phyloP scores from a whole-genome alignment of 2,797 vertebrate genomes.

The Pipistrellus pygmaeus region DNA sequence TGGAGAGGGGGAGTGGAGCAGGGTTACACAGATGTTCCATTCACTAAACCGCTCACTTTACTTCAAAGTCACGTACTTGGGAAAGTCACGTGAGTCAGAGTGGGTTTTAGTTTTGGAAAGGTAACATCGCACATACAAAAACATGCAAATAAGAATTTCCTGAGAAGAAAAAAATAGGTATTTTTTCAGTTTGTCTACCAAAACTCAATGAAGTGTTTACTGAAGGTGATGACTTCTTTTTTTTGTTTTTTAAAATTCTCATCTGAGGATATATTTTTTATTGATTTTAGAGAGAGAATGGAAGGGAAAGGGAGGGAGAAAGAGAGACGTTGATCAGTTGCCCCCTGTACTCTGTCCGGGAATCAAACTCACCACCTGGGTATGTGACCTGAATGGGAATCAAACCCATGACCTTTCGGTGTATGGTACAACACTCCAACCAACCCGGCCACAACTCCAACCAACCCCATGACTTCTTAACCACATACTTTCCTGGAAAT shows the following conservation, averaged over 20 bases:
- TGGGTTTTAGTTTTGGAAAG: constrained; percentile 3
- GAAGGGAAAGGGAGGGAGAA: background rate
- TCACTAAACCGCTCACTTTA: background rate
- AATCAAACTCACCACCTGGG: background rate
- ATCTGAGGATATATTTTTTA: background rate
- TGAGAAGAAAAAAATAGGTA: background rate
- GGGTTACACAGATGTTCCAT: background rate
- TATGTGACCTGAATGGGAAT: background rate
- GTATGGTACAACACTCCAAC: background rate
- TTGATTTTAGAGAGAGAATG: background rate
- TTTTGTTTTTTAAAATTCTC: background rate
- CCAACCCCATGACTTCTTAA: too few species aligned
- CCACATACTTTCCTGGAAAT: constrained; percentile 36
- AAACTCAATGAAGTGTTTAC: background rate
- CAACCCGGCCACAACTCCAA: too few species aligned
- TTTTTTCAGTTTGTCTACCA: background rate
- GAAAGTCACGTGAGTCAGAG: background rate
- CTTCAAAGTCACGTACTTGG: background rate
- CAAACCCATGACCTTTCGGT: background rate
- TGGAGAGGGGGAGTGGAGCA: background rate
- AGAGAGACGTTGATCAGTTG: background rate
- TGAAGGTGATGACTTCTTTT: constrained; percentile 18
- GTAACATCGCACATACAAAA: background rate
- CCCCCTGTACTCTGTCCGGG: background rate
- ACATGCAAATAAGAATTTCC: background rate